These are phyloP conservation scores for Schlechtendalia chinensis DNA, from an alignment of 1,140 invertebrate genomes.

Conservation along the genomic window DNA sequence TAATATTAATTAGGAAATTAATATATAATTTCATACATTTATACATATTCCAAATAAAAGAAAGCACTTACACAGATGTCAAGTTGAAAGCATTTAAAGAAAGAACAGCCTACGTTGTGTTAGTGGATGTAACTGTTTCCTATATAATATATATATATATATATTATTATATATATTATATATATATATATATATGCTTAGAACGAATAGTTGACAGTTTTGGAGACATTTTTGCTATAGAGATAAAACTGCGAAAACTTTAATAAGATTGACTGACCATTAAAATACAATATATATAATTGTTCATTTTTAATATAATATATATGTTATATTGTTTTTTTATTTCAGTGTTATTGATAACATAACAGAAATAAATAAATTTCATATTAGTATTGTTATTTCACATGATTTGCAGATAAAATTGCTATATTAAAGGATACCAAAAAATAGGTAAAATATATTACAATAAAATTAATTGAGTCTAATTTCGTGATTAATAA, in stretches of 20 bases:
- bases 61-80: not conserved
- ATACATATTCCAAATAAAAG: too few species aligned
- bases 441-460: not conserved
- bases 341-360: too few species aligned
- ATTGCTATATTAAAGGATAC: not conserved
- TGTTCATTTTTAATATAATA: not conserved
- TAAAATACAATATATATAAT: not conserved
- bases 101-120: not conserved
- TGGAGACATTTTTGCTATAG: slow-evolving; percentile 10
- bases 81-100: not conserved
- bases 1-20: too few species aligned
- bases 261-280: slow-evolving; percentile 2
- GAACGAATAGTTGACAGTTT: slow-evolving; percentile 3
- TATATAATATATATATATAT: too few species aligned
- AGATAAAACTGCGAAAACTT: slow-evolving; percentile 5
- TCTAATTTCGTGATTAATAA: not conserved
- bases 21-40: too few species aligned
- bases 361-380: too few species aligned
- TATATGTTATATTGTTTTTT: not conserved
- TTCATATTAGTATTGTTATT: too few species aligned
- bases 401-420: too few species aligned
- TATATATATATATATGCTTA: too few species aligned
- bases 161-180: too few species aligned
- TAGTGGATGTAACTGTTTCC: not conserved
- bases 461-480: not conserved